phyloP scores from a whole-genome alignment of 1,140 invertebrate genomes.

The Mizuhopecten yessoensis region DNA sequence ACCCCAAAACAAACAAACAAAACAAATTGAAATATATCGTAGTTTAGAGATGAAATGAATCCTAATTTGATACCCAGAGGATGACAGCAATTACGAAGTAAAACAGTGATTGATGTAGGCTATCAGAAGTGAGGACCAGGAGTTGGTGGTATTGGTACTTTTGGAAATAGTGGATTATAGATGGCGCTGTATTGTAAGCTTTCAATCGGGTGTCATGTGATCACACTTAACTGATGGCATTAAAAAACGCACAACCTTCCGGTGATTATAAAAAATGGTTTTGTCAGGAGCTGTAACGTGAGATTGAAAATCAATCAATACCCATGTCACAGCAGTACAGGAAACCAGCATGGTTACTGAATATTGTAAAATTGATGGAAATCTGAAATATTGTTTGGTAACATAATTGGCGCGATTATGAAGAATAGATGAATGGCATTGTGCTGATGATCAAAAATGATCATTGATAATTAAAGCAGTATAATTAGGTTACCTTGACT shows the following conservation, averaged over 20 bases:
- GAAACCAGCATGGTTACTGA: not conserved
- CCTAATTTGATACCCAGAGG: no score
- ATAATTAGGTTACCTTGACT: not conserved
- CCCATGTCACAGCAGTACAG: not conserved
- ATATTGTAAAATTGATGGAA: not conserved
- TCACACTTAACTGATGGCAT: not conserved
- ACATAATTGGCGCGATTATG: slow-evolving; percentile 4
- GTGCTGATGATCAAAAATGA: not conserved
- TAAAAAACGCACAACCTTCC: not conserved
- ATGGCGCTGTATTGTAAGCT: not conserved
- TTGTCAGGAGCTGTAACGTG: not conserved
- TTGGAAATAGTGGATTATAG: no score
- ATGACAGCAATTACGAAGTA: no score
- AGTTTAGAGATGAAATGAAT: no score
- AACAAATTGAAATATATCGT: no score
- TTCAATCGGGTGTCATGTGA: not conserved
- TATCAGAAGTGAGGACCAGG: no score
- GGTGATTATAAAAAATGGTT: not conserved
- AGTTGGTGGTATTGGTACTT: no score
- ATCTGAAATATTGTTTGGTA: not conserved
- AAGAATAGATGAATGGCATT: not conserved
- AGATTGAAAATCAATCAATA: not conserved
- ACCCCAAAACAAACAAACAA: no score
- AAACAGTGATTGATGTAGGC: no score
- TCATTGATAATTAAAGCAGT: not conserved